A percentile compares a stretch with the other conserved stretches of the same genome.
Evolutionary conservation across 2,888 invertebrate species (phyloP).

Genomic region (Agrotis puta): DNA sequence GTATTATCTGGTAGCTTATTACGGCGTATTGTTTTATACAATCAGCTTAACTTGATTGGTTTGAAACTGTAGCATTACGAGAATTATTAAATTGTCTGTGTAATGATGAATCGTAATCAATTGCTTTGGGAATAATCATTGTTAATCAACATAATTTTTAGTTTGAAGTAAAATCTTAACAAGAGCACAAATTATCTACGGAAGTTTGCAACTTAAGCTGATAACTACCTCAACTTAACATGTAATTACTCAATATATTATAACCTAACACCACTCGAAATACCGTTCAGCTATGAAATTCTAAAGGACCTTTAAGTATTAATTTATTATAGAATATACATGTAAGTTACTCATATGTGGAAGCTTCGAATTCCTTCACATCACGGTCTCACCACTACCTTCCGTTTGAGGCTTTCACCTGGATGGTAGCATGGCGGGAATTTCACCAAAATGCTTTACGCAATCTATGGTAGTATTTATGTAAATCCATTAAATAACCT

Average conservation of each 20-base stretch:
- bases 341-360: conserved; percentile 14
- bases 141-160: neutral
- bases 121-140: neutral
- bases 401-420: conserved; percentile 16
- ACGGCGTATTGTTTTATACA: conserved; percentile 51
- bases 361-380: conserved; percentile 42
- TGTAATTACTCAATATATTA: conserved; percentile 45
- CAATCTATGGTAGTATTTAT: neutral
- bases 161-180: neutral
- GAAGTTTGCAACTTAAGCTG: conserved; percentile 20
- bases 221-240: conserved; percentile 37
- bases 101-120: conserved; percentile 26
- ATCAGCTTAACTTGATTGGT: conserved; percentile 61
- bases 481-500: conserved; percentile 18
- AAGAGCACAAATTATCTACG: neutral
- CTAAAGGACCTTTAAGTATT: conserved; percentile 38
- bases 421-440: conserved; percentile 25
- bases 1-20: conserved; percentile 60
- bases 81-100: conserved; percentile 34
- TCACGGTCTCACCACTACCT: conserved; percentile 18
- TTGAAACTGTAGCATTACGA: conserved; percentile 47
- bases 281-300: conserved; percentile 35
- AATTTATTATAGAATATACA: conserved; percentile 49
- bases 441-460: conserved; percentile 49
- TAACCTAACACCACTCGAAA: conserved; percentile 32